Evolutionary conservation across 2,888 invertebrate genomes (phyloP).

Genomic region (Limnephilus rhombicus): DNA sequence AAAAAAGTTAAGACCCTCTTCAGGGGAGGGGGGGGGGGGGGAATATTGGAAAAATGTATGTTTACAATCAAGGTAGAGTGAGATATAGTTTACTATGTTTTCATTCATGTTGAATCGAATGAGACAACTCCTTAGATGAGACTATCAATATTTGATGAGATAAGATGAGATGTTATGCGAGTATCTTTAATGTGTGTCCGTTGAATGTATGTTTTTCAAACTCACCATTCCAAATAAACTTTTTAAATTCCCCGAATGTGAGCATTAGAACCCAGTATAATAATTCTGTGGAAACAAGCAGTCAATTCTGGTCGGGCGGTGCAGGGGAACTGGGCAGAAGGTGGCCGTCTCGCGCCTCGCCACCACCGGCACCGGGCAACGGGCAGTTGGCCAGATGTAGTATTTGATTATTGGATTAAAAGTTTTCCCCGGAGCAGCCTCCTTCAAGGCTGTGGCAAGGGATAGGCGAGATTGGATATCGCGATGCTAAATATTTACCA

Average conservation of each 20-base stretch:
- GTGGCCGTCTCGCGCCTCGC: not conserved
- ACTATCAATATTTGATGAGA: too few relatives aligned
- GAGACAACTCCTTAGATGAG: too few relatives aligned
- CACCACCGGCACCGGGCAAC: constrained; percentile 31
- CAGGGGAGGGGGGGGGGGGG: too few relatives aligned
- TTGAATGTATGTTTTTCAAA: not conserved
- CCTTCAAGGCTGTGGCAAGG: not conserved
- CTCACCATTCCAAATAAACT: not conserved
- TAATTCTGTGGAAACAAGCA: not conserved
- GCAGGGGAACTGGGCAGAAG: not conserved
- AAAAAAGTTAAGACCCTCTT: too few relatives aligned
- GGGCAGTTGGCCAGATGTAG: constrained; percentile 56
- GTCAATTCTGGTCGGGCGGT: not conserved
- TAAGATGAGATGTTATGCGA: too few relatives aligned
- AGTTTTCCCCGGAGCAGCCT: constrained; percentile 62
- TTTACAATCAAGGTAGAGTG: too few relatives aligned
- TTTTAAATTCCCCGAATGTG: not conserved
- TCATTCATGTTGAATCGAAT: too few relatives aligned
- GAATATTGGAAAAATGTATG: too few relatives aligned
- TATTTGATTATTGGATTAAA: constrained; percentile 67
- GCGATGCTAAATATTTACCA: not conserved
- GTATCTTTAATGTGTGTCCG: too few relatives aligned
- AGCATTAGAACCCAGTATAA: not conserved
- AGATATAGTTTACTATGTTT: too few relatives aligned
- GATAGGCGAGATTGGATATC: not conserved